Base-by-base conservation (phyloP, 2,113 vertebrate genomes). In the Ivindomyrus marchei region DNA sequence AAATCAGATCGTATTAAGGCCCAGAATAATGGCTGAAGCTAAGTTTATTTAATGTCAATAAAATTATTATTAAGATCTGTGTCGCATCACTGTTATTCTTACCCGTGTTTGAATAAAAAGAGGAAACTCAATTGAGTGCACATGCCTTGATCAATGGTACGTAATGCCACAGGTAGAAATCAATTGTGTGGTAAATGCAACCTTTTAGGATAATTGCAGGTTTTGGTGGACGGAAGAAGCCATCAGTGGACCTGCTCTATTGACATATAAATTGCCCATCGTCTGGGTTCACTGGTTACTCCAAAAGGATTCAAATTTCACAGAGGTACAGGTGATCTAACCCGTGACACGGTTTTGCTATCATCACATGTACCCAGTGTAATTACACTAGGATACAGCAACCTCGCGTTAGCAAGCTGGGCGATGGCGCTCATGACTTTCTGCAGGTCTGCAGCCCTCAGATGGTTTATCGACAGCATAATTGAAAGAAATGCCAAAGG, bases 111-210 rank as follows among this genome's bases (percentile, higher is more conserved):
- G 24, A 46, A 24, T 19, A n/a, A 17, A 88, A 62, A 9, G 42
- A 70, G 77, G 83, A 89, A 62, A 89, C 77, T 88, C 47, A 91
- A 62, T 89, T 87, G 84, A 89, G 13, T 88, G 49, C 39, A 87
- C 70, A 74, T 7, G 5, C 88, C 88, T 91, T 70, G 47, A 89
- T 91, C 80, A 70, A 91, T 91, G 56, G 53, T 66, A 52, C 17
- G 27, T 89, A 85, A 89, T 85, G 58, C 66, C 56, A 47, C 58
- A 77, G 80, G 88, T 77, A 89, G 56, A 84, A 89, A 91, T 89
- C 80, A 89, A 89, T 91, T 70, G 85, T 85, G 88, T 87, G 45
- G 46, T 91, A 88, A 91, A 91, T 87, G 53, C 58, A 46, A 74
- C 74, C 53, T 89, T 53, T 53, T 83, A 21, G 53, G 31, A 58